These are phyloP conservation scores for Rhinella marina DNA, from an alignment of 2,797 vertebrate genomes.

Conservation along the genomic window DNA sequence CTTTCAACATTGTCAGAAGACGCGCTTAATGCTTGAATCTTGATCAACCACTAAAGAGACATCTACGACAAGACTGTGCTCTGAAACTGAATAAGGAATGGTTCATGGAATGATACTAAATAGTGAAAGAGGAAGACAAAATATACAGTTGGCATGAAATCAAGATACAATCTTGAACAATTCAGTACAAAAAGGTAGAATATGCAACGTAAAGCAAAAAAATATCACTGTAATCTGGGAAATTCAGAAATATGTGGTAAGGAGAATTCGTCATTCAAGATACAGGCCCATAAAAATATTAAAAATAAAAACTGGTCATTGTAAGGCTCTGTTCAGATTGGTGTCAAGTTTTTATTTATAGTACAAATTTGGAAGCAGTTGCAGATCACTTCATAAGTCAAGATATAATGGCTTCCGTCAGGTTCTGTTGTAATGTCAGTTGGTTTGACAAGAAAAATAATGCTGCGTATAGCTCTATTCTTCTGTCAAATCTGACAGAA, in stretches of 20 bases:
- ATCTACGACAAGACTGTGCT: neutral
- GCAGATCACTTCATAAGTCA: too few species aligned
- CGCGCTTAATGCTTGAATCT: neutral
- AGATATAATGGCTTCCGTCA: too few species aligned
- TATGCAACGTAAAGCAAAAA: neutral
- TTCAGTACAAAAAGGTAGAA: neutral
- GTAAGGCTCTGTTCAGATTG: neutral
- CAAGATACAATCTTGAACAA: neutral
- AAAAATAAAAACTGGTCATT: neutral
- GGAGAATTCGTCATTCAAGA: neutral
- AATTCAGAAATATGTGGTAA: neutral
- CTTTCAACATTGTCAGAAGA: constrained; percentile 14
- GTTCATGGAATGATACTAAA: neutral
- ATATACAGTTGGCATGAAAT: neutral
- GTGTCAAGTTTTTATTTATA: too few species aligned
- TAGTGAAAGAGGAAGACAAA: neutral
- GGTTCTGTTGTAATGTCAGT: too few species aligned
- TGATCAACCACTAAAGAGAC: constrained; percentile 7
- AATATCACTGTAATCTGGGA: neutral
- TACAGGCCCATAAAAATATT: neutral
- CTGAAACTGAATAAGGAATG: too few species aligned
- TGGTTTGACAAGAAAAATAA: too few species aligned
- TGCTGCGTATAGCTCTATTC: too few species aligned
- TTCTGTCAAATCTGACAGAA: too few species aligned
- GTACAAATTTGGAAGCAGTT: too few species aligned